Evolutionary conservation across 2,797 vertebrate genomes (phyloP), one percentile per base, ranked within the genome.

Genomic region (Hippopotamyrus pictus): DNA sequence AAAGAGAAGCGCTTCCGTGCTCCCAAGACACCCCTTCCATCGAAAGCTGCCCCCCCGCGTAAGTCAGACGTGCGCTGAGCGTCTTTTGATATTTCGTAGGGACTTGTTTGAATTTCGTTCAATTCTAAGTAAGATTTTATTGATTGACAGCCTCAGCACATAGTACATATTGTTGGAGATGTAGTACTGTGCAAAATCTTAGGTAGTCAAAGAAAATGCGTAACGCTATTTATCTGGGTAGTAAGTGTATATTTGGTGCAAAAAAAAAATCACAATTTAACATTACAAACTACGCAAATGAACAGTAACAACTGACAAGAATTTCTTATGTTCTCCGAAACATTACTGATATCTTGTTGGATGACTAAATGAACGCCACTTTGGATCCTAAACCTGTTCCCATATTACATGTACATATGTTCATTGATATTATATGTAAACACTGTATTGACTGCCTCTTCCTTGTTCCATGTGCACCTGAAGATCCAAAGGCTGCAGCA

Each of bases 401-500:
- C 62, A 69, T 25, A 69, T 69, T 14, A 29, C 25, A 69, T 69
- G 11, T 73, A 73, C 37, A 73, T 37, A 12, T 69, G 25, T 33
- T 69, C 25, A 33, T 73, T 73, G 29, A 73, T 62, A 22, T 37
- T 53, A 48, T 51, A 29, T 86, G 12, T 86, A 54, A 33, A 33
- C 50, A 25, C 50, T 88, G 57, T 37, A 3, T n/a, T 51, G 22
- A 83, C 29, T 29, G 17, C 2, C 3, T 89, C n/a, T 37, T 83
- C 69, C 2, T 89, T 89, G 83, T 57, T 88, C 37, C 1, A 44
- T 91, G 0, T 90, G 88, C 88, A 90, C 8, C 62, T 88, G 90
- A 92, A 95, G 93, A 94, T 29, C 46, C 85, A 90, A 90, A 90
- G 90, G 9, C 90, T 88, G 91, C 93, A 93, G 90, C 89, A 91